Percentiles rank a stretch among this genome's conserved stretches.
Conservation (phyloP, 2,113 vertebrate genomes). For the Tinamus guttatus region DNA sequence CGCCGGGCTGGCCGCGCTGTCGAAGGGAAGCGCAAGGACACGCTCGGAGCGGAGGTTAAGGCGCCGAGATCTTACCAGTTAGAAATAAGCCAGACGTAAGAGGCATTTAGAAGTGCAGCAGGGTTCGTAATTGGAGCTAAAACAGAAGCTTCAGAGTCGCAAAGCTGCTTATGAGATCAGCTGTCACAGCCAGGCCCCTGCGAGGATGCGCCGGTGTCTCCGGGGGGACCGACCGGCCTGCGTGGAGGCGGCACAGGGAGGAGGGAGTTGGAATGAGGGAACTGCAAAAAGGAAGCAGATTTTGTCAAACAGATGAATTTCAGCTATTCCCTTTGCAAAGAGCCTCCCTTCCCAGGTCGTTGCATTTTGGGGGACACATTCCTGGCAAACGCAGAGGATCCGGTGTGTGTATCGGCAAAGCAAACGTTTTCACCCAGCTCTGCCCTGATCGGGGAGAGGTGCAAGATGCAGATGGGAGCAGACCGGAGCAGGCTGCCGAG, state of each 20-base stretch:
- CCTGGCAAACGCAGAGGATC: not conserved
- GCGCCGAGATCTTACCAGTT: not conserved
- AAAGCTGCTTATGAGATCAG: constrained; percentile 7
- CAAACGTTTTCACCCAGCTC: not conserved
- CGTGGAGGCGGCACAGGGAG: not conserved
- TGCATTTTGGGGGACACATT: not conserved
- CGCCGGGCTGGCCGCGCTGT: not conserved
- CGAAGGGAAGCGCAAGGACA: not conserved
- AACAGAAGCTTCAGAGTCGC: not conserved
- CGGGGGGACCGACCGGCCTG: not conserved
- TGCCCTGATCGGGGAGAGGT: not conserved
- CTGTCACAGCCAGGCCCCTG: not conserved
- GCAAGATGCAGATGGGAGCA: not conserved
- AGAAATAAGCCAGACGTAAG: not conserved
- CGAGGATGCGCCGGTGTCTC: not conserved
- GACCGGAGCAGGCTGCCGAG: not conserved
- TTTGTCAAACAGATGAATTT: not conserved
- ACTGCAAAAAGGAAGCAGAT: not conserved
- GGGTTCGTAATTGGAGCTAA: not conserved
- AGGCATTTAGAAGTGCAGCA: not conserved
- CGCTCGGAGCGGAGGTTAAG: not conserved
- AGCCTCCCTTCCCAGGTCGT: not conserved
- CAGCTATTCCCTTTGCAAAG: not conserved
- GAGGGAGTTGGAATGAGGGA: not conserved
- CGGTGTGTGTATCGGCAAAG: accelerated